Base-by-base conservation (phyloP, 2,113 vertebrate species). In the Taxidea taxus region DNA sequence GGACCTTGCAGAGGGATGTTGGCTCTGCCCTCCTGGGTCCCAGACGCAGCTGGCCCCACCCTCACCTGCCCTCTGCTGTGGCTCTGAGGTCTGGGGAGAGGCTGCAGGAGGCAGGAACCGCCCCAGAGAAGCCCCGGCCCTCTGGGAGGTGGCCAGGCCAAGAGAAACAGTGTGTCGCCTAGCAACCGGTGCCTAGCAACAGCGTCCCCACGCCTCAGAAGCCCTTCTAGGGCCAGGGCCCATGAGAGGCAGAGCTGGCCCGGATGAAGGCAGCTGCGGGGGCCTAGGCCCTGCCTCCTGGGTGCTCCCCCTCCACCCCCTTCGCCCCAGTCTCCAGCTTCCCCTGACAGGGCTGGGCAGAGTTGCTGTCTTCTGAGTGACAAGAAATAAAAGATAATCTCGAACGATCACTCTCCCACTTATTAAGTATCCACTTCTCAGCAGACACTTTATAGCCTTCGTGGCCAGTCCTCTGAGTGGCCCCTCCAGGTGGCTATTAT, bases 141-240 rank as follows among this genome's bases (percentile, higher is more conserved):
- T 89, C 39, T 8, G 49, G 39, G 72, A 96, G 86, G 49, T 25
- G 39, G 93, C 82, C 91, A 44, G 49, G 80, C 54, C 83, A 18
- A 62, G 47, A 96, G 93, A 94, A 96, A 97, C 98, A 98, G 82
- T 95, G 47, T 0, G 49, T 97, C 82, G 78, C 98, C 94, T 97
- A 96, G 98, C 97, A 98, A 98, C 97, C 0, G 12, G 80, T 0
- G 10, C 98, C 85, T 97, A 95, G 98, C 98, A 98, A 98, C 98
- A 23, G 90, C 34, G 83, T 96, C 77, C 97, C 66, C 81, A 75
- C 2, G 18, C 84, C 77, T 95, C 77, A 18, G 92, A 87, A 72
- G 80, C 64, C 87, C 47, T 96, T 84, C 68, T 77, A 42, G 58
- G 78, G 88, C 82, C 51, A 47, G 87, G 39, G 91, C 68, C 37